Evolutionary conservation across 2,888 invertebrate species (phyloP), one percentile per base, ranked within the genome.

Genomic region (Phortica okadai): DNA sequence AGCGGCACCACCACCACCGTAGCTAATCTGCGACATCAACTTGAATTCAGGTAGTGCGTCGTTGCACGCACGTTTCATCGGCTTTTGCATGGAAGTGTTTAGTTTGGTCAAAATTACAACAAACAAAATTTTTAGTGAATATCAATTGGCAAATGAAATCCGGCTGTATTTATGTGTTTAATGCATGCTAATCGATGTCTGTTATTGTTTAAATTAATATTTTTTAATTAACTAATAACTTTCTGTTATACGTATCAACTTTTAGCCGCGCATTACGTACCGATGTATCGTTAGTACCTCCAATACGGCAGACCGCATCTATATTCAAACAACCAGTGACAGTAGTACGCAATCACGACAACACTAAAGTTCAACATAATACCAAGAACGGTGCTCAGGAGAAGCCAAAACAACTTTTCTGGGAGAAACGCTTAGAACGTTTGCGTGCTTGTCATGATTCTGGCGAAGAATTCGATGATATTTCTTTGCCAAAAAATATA

Each of bases 241-340:
- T 1, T 33, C 16, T 41, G 69, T n/a, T 10, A 44, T 42, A 67
- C 6, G 11, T 45, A 41, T 59, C 69, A 69, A 54, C 79, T 91
- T 91, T 78, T 92, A 96, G 94, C 85, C 94, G 97, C 83, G 95
- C 95, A 74, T 94, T 96, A 11, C 93, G 97, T 78, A 96, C 95
- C 81, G 99, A 99, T 92, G 95, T 97, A 10, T 97, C 97, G 11
- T 91, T 99, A 80, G 96, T 98, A 74, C 96, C 98, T 70, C 99
- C 99, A 1, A 98, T 99, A 79, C 94, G 99, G 66, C 99, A 99
- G 92, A 99, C 99, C 0, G 98, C 99, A 0, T 98, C 98, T 2
- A 99, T 99, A 89, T 99, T 99, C 91, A 99, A 99, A 90, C 99
- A 99, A 90, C 99, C 99, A 0, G 99, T 99, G 0, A 99, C 99